phyloP scores from a whole-genome alignment of 2,113 vertebrate species.

The Pontoporia blainvillei region DNA sequence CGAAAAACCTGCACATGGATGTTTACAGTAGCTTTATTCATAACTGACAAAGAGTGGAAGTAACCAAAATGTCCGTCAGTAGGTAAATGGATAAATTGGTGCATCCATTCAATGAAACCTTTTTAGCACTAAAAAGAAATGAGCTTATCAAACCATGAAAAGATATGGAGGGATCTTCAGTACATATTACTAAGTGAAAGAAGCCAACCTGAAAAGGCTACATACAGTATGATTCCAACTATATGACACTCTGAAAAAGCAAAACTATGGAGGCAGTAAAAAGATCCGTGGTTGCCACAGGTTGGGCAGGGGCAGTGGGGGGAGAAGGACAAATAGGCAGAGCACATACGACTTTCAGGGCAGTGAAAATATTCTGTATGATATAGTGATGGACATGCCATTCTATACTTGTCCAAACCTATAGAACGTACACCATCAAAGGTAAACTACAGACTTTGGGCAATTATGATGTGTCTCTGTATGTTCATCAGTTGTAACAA shows the following conservation, averaged over 20 bases:
- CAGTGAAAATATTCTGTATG: not conserved
- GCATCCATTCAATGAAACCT: not conserved
- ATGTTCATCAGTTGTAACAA: not conserved
- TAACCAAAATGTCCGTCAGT: not conserved
- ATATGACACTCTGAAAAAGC: not conserved
- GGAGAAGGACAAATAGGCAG: not conserved
- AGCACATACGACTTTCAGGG: not conserved
- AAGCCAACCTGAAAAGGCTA: not conserved
- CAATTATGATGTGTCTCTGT: not conserved
- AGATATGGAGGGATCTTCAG: not conserved
- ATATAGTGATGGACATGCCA: not conserved
- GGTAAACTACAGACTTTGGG: not conserved
- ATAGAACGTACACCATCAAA: not conserved
- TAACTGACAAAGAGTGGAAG: not conserved
- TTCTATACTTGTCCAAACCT: not conserved
- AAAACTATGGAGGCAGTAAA: not conserved
- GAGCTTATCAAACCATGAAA: not conserved
- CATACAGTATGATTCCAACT: not conserved
- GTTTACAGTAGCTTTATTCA: not conserved
- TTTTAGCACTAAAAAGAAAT: not conserved
- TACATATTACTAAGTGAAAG: not conserved
- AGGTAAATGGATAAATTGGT: not conserved
- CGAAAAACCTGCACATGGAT: not conserved
- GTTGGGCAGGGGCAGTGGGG: accelerated
- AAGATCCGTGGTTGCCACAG: not conserved